Evolutionary conservation across 2,797 vertebrate genomes (phyloP).

Genomic region (Carcharodon carcharias): DNA sequence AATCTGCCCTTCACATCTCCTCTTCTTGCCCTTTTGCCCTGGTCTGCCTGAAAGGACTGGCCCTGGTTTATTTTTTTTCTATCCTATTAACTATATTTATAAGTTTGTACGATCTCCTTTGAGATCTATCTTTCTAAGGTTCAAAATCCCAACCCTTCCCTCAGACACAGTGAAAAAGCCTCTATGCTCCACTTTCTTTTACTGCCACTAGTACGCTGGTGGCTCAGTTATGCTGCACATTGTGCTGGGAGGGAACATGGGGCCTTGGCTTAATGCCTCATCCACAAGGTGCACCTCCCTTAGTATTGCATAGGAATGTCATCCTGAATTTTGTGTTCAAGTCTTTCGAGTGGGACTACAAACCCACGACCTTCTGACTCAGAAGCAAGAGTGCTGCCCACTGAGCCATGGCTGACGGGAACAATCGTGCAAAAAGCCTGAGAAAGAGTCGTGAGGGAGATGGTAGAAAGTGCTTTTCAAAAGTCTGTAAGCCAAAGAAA

Average conservation of each 20-base stretch:
- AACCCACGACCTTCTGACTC: neutral
- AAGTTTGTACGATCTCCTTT: no score
- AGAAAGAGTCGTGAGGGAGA: neutral
- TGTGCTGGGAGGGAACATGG: neutral
- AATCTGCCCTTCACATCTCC: no score
- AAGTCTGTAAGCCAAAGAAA: neutral
- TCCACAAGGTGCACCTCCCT: neutral
- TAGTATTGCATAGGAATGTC: neutral
- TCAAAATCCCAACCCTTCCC: neutral
- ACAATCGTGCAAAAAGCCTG: neutral
- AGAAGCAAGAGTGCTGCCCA: neutral
- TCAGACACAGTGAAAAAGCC: neutral
- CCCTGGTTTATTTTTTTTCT: no score
- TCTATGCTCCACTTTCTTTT: neutral
- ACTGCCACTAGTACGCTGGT: neutral
- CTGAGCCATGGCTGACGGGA: neutral
- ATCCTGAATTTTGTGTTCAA: neutral
- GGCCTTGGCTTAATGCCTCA: neutral
- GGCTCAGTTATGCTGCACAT: neutral
- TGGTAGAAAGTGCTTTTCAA: neutral
- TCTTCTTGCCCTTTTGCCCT: no score
- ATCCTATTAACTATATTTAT: no score
- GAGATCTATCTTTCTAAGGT: neutral
- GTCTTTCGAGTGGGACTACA: neutral
- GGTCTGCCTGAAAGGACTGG: no score